These are phyloP conservation scores for Pterocles gutturalis DNA, from an alignment of 2,113 vertebrate genomes.

Conservation along the genomic window DNA sequence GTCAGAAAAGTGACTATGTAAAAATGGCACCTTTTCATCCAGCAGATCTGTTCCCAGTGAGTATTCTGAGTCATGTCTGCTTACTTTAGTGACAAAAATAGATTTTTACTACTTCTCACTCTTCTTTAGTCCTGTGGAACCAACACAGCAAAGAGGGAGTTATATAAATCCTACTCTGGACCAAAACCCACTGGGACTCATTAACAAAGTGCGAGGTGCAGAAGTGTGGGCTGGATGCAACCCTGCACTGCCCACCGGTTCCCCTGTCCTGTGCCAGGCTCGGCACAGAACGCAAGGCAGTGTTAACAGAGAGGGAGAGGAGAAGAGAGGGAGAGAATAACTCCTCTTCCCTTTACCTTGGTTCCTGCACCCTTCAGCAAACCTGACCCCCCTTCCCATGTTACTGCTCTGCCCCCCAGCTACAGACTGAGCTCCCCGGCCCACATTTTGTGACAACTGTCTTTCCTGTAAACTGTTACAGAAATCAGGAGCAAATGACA, in stretches of 20 bases:
- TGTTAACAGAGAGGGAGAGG: neutral
- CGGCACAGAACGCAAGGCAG: neutral
- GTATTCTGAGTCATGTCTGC: slow-evolving; percentile 76
- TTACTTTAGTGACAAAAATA: slow-evolving; percentile 73
- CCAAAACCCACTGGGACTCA: neutral
- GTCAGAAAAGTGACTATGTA: slow-evolving; percentile 70
- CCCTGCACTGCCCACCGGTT: neutral
- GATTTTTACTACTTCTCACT: slow-evolving; percentile 68
- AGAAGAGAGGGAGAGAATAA: neutral
- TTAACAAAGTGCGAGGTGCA: neutral
- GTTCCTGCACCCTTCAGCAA: neutral
- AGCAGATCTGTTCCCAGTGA: slow-evolving; percentile 68
- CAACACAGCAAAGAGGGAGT: slow-evolving; percentile 3
- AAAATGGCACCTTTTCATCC: slow-evolving; percentile 75
- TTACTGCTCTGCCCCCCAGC: neutral
- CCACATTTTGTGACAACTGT: neutral
- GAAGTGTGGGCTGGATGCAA: neutral
- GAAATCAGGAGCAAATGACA: slow-evolving; percentile 16
- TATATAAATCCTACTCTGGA: neutral
- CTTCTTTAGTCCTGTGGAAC: slow-evolving; percentile 24
- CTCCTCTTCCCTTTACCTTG: neutral
- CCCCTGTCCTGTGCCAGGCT: neutral
- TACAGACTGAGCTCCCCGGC: neutral
- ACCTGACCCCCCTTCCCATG: neutral
- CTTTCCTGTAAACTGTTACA: neutral